phyloP scores from a whole-genome alignment of 2,888 invertebrate genomes.

The Cinara cedri region DNA sequence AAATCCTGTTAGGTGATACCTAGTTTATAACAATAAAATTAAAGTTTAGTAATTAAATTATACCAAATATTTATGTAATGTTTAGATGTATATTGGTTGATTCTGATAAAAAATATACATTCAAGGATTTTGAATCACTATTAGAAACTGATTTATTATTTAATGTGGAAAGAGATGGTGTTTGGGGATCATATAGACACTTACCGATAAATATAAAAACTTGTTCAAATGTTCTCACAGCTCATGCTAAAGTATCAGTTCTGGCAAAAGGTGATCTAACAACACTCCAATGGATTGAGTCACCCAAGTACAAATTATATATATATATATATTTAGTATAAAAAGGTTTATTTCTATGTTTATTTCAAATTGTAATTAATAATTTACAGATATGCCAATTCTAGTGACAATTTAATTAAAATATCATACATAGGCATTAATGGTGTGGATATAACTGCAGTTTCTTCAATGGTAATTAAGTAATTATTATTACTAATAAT shows the following conservation, averaged over 20 bases:
- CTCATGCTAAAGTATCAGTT: conserved; percentile 32
- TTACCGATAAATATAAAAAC: conserved; percentile 33
- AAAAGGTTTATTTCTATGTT: too few relatives aligned
- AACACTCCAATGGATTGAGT: conserved; percentile 51
- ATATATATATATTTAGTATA: too few relatives aligned
- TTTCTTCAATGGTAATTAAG: conserved; percentile 35
- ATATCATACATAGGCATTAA: conserved; percentile 28
- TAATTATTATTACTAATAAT: background rate
- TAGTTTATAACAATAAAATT: background rate
- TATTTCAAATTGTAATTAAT: background rate
- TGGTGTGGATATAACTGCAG: conserved; percentile 20
- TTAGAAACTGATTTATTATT: conserved; percentile 76
- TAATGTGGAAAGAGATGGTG: conserved; percentile 74
- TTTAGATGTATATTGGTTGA: conserved; percentile 29
- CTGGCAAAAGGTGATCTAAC: conserved; percentile 23
- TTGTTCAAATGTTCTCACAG: conserved; percentile 10
- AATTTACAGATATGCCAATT: background rate
- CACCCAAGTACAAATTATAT: conserved; percentile 9
- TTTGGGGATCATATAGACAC: conserved; percentile 67
- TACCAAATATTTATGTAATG: too few relatives aligned
- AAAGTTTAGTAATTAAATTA: background rate
- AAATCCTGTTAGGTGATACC: conserved; percentile 43
- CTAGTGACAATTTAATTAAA: background rate
- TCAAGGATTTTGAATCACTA: conserved; percentile 67
- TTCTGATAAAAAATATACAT: conserved; percentile 28